Conservation (phyloP, 2,888 invertebrate species). For the Erebia aethiops region DNA sequence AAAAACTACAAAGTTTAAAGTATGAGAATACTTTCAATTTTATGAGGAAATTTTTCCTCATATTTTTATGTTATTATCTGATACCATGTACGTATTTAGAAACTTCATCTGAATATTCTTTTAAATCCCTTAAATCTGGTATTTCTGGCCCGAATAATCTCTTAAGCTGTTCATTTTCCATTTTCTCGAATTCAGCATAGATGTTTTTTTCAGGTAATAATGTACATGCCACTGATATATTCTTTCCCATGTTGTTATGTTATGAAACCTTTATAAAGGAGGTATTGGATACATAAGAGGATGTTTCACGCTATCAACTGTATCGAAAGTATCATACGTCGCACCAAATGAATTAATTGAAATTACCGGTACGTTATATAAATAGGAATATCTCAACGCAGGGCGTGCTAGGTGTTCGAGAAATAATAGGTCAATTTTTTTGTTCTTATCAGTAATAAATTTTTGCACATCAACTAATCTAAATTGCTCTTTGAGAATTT, state of each 20-base stretch:
- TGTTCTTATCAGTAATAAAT: slow-evolving; percentile 26
- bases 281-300: slow-evolving; percentile 44
- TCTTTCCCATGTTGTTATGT: slow-evolving; percentile 48
- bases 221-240: slow-evolving; percentile 30
- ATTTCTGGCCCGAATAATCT: slow-evolving; percentile 48
- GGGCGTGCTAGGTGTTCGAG: slow-evolving; percentile 45
- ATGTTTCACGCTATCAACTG: slow-evolving; percentile 42
- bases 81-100: slow-evolving; percentile 64
- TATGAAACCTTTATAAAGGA: slow-evolving; percentile 41
- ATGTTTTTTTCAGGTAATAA: neutral
- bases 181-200: neutral
- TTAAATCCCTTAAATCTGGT: slow-evolving; percentile 46
- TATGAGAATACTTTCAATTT: no score
- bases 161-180: slow-evolving; percentile 42
- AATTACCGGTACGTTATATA: slow-evolving; percentile 50
- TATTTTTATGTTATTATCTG: slow-evolving; percentile 54
- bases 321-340: slow-evolving; percentile 33
- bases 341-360: slow-evolving; percentile 50
- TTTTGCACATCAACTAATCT: slow-evolving; percentile 29
- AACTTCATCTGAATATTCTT: slow-evolving; percentile 61
- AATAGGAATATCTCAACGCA: slow-evolving; percentile 44
- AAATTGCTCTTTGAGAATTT: slow-evolving; percentile 34
- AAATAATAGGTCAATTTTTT: slow-evolving; percentile 50
- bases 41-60: no score
- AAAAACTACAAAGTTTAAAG: no score